Evolutionary conservation across 1,140 invertebrate genomes (phyloP), one percentile per base, ranked within the genome.

Genomic region (Portunus trituberculatus): DNA sequence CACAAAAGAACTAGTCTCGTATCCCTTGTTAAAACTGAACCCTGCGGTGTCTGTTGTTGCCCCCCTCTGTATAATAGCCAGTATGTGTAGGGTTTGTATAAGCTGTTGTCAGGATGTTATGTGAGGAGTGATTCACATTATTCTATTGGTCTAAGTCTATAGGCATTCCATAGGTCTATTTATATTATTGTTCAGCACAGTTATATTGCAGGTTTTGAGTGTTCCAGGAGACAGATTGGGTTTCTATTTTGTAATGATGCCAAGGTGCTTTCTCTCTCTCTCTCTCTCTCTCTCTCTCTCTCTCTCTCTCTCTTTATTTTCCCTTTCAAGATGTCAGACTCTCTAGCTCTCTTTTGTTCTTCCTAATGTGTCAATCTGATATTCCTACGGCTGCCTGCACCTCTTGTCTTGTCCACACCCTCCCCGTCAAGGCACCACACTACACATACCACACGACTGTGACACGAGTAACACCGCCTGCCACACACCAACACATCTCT

Each of bases 11-110:
- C 39, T 39, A 39, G 39, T 39, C 39, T 39, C 39, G 6, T 39
- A n/a, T 76, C 67, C 67, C 67, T n/a, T 76, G 67, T 76, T 76
- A 20, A 39, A 76, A 76, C 67, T 76, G 67, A 76, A 76, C 67
- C 67, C 25, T 16, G 31, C 28, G 25, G 45, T 90, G 45, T 90
- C 20, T 90, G 88, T 20, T 90, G 45, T 90, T 90, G 31, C 39
- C 20, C 88, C 87, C 16, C 28, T 39, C 88, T 25, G 45, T 90
- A 48, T 88, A 39, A 59, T 91, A 91, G 46, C 4, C 25, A 28
- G 67, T 59, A 91, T 59, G 32, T 91, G 6, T 91, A 91, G 89
- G 89, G 59, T 91, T 91, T 91, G 14, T 91, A 91, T 91, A 91
- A 91, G 67, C 67, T 52, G 89, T 90, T 90, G 88, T 91, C 89